Base-by-base conservation (phyloP, 2,113 vertebrate species). In the Manacus vitellinus region DNA sequence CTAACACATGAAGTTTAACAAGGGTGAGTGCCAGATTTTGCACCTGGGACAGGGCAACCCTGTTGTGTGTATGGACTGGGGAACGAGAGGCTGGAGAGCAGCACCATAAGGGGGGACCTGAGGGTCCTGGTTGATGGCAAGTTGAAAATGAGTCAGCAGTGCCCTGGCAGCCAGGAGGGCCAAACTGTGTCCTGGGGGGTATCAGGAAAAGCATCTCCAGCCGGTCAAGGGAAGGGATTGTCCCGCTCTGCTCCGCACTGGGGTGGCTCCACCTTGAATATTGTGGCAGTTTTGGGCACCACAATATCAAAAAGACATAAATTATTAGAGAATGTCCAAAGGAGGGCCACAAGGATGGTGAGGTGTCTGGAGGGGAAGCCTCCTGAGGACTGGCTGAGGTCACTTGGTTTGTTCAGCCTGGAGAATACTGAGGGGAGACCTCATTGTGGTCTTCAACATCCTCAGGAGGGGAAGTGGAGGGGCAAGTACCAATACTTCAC, bases 181-280 rank as follows among this genome's bases (percentile, higher is more conserved):
- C 77, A 74, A 74, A 0, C 1, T 3, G 2, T 67, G 61, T 46
- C 37, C 76, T 67, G 52, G 19, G 33, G 46, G 19, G 1, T 33
- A 74, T 14, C 87, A 82, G 61, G 54, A 1, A 59, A 39, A 89
- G 43, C 41, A 73, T 23, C 8, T 0, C 13, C 68, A 73, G 35
- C 33, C 0, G 0, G 77, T 46, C 8, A 37, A 67, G 28, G 52
- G 23, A 59, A 52, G 52, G 49, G 17, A 52, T 21, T 74, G 61
- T 82, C 37, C 43, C 0, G 1, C 14, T 33, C 31, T 73, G 35
- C 76, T 37, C 22, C 37, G 37, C 0, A 0, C 27, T 81, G 61
- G 52, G 37, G 8, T 0, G 0, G 44, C 44, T 44, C 44, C 59
- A 7, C 12, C 31, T 33, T 1, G 0, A 35, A 23, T 28, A 3